A percentile compares a stretch with the other conserved stretches of the same genome.
Conservation (phyloP, 2,113 vertebrate species). For the Gorsachius goisagi region DNA sequence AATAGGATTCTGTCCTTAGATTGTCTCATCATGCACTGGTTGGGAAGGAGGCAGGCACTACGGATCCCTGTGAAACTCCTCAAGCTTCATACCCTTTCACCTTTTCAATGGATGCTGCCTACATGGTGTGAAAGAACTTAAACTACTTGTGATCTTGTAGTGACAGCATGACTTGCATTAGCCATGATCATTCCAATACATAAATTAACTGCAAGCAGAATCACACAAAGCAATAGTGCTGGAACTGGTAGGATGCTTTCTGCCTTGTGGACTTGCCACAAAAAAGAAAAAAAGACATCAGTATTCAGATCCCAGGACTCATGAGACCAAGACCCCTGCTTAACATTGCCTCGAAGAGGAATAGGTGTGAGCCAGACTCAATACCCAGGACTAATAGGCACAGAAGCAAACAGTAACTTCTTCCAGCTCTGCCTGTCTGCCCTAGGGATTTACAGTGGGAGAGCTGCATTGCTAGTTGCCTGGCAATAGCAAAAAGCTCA, state of each 20-base stretch:
- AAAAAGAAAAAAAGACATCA: background rate
- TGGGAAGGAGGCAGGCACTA: background rate
- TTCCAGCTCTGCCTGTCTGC: background rate
- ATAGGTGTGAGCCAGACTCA: background rate
- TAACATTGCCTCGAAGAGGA: background rate
- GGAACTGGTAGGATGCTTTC: background rate
- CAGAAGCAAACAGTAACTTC: background rate
- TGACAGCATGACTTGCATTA: background rate
- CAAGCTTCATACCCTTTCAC: background rate
- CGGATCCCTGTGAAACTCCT: background rate
- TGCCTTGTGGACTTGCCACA: rapidly evolving
- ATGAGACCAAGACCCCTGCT: background rate
- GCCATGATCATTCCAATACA: background rate
- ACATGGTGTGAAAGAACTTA: background rate
- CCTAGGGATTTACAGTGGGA: background rate
- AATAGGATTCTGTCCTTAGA: background rate
- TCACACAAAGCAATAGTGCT: rapidly evolving
- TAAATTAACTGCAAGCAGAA: background rate
- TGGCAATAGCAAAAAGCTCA: background rate
- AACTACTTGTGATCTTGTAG: background rate
- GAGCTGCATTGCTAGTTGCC: background rate
- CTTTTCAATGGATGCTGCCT: background rate
- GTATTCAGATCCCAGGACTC: background rate
- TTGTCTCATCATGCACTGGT: background rate
- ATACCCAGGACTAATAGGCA: background rate